These are phyloP conservation scores for Poeciliopsis presidionis DNA, from an alignment of 2,797 vertebrate genomes.

Conservation along the genomic window DNA sequence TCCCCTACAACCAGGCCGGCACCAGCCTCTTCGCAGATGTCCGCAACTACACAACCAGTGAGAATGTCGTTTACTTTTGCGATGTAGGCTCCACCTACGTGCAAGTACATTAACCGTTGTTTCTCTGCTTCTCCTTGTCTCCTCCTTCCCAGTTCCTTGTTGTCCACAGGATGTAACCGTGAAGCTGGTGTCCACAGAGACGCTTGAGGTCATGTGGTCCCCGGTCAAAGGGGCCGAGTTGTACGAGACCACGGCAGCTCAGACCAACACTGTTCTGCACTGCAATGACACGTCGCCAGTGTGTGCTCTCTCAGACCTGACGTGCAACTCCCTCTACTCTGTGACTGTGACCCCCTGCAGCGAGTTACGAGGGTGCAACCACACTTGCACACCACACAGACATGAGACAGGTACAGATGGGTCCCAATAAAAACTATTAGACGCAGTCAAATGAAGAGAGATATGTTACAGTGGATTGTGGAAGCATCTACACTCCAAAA, in stretches of 20 bases:
- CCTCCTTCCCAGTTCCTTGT: conserved; percentile 85
- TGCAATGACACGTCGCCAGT: conserved; percentile 87
- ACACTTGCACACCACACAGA: conserved; percentile 74
- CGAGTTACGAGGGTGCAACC: conserved; percentile 85
- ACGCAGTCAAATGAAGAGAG: not conserved
- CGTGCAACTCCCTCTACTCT: conserved; percentile 84
- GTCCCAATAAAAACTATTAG: not conserved
- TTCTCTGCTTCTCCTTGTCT: not conserved
- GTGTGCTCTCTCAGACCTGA: conserved; percentile 87
- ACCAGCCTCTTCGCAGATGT: conserved; percentile 83
- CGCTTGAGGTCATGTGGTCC: conserved; percentile 86
- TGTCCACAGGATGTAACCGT: conserved; percentile 84
- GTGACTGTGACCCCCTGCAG: conserved; percentile 87
- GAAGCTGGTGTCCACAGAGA: conserved; percentile 84
- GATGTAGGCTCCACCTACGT: not conserved
- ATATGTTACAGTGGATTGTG: not conserved
- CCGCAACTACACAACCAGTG: conserved; percentile 91
- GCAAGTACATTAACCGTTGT: not conserved
- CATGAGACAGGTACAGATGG: conserved; percentile 84
- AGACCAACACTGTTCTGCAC: conserved; percentile 61
- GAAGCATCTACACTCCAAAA: not conserved
- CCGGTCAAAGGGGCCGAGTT: conserved; percentile 88
- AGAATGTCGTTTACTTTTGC: conserved; percentile 27
- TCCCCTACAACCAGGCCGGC: conserved; percentile 89
- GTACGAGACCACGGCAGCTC: conserved; percentile 84